phyloP scores from a whole-genome alignment of 1,140 invertebrate genomes.

The Pseudomyrmex sp. region DNA sequence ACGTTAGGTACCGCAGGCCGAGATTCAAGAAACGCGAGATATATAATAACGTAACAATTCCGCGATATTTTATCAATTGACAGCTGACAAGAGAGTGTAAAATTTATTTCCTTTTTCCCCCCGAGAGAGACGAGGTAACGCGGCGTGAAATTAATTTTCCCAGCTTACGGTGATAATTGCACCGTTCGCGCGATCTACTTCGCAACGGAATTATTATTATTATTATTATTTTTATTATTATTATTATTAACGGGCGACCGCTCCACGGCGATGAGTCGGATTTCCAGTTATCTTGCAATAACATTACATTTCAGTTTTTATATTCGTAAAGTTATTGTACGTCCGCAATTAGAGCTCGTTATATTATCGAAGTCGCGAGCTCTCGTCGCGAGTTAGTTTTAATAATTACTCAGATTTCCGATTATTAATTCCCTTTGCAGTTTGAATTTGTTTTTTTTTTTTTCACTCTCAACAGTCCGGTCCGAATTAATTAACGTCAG shows the following conservation, averaged over 20 bases:
- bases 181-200: conserved; percentile 28
- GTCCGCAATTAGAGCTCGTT: background rate
- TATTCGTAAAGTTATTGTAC: background rate
- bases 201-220: conserved; percentile 52
- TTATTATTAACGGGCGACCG: conserved; percentile 25
- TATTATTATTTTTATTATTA: conserved; percentile 1
- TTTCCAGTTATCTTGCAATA: conserved; percentile 43
- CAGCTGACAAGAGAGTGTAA: conserved; percentile 19
- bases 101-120: background rate
- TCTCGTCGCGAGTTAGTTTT: background rate
- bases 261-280: conserved; percentile 1
- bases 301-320: conserved; percentile 40
- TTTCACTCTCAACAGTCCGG: no score
- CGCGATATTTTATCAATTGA: conserved; percentile 26
- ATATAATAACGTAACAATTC: background rate
- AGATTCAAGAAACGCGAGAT: conserved; percentile 27
- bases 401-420: background rate
- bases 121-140: background rate
- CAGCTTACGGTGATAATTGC: conserved; percentile 31
- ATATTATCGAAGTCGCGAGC: background rate
- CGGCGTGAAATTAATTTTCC: conserved; percentile 56
- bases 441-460: no score
- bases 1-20: background rate
- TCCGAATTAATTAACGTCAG: no score
- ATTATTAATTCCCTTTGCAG: no score